phyloP scores from a whole-genome alignment of 35 echinoderm and acorn worm species.

The Strongylocentrotus purpuratus region DNA sequence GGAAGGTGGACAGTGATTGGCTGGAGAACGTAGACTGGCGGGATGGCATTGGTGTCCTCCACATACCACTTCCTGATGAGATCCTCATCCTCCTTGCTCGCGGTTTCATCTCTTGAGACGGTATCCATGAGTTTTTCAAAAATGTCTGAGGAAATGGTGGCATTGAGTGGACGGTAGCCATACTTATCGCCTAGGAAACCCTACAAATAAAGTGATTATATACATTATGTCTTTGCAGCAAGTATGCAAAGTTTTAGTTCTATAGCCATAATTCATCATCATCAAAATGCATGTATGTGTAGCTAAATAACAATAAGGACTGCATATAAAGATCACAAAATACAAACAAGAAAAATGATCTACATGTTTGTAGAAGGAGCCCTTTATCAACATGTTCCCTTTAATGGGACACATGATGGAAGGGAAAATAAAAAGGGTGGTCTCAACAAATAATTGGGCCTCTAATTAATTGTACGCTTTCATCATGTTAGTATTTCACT shows the following conservation, averaged over 20 bases:
- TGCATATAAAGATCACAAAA: too few relatives aligned
- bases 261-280: too few relatives aligned
- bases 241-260: too few relatives aligned
- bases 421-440: too few relatives aligned
- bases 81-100: slow-evolving; percentile 10
- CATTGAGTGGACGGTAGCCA: slow-evolving; percentile 77
- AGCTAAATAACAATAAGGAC: background rate
- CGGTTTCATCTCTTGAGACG: slow-evolving; percentile 15
- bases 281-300: too few relatives aligned
- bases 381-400: too few relatives aligned
- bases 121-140: slow-evolving; percentile 69
- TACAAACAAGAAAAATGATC: too few relatives aligned
- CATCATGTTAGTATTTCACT: too few relatives aligned
- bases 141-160: slow-evolving; percentile 51
- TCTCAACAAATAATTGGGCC: too few relatives aligned
- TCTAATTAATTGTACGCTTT: too few relatives aligned
- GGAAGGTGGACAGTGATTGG: slow-evolving; percentile 72
- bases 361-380: too few relatives aligned
- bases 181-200: slow-evolving; percentile 92
- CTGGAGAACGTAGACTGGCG: slow-evolving; percentile 77
- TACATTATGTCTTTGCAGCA: background rate
- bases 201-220: slow-evolving; percentile 52
- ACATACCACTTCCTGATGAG: slow-evolving; percentile 76
- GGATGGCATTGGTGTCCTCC: slow-evolving; percentile 76
- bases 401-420: too few relatives aligned